Evolutionary conservation across 2,888 invertebrate species (phyloP).

Genomic region (Tyria jacobaeae): DNA sequence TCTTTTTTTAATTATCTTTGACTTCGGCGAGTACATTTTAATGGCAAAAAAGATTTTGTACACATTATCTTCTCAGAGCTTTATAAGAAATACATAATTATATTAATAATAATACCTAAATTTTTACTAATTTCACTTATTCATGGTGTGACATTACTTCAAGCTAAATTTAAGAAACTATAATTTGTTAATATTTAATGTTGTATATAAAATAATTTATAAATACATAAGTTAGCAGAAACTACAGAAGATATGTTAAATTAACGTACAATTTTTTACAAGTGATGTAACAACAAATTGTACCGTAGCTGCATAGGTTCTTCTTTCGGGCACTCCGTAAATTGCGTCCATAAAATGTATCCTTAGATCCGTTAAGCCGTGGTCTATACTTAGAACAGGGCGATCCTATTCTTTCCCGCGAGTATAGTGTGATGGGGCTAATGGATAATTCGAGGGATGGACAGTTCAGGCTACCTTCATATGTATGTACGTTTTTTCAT

Average conservation of each 20-base stretch:
- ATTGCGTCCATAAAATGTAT: constrained; percentile 22
- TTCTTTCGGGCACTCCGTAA: constrained; percentile 14
- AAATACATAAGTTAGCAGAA: too few relatives aligned
- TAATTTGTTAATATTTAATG: too few relatives aligned
- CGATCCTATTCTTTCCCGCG: constrained; percentile 16
- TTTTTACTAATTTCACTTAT: too few relatives aligned
- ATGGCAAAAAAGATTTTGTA: too few relatives aligned
- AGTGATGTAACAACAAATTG: constrained; percentile 10
- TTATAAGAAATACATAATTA: too few relatives aligned
- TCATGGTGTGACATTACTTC: too few relatives aligned
- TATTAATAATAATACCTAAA: too few relatives aligned
- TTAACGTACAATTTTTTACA: constrained; percentile 5
- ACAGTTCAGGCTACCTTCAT: constrained; percentile 7
- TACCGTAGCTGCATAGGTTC: constrained; percentile 4
- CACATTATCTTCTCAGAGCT: too few relatives aligned
- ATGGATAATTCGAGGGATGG: constrained; percentile 13
- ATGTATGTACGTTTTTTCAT: not conserved
- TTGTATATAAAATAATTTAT: too few relatives aligned
- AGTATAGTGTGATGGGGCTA: constrained; percentile 14
- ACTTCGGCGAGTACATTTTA: too few relatives aligned
- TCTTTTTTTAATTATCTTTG: too few relatives aligned
- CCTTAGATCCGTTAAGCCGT: constrained; percentile 14
- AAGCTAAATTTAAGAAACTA: too few relatives aligned
- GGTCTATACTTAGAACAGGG: constrained; percentile 12
- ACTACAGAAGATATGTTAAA: not conserved